Conservation (phyloP, 2,888 invertebrate genomes). For the Ophion ellenae region DNA sequence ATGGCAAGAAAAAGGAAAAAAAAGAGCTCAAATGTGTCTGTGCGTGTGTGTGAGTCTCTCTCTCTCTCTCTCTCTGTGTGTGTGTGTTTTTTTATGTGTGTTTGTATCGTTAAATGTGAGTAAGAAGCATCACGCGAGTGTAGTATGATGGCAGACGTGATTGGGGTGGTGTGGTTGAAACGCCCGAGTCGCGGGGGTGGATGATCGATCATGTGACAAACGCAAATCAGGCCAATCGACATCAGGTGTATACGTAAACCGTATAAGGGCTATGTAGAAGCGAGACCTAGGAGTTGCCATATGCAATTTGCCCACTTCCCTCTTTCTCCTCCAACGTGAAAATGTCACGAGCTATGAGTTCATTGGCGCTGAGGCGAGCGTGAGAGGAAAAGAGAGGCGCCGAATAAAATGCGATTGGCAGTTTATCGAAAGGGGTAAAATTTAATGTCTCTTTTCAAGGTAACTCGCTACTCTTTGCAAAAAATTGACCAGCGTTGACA, state of each 20-base stretch:
- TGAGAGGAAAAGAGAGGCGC: not conserved
- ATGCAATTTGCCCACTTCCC: not conserved
- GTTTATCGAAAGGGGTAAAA: conserved; percentile 2
- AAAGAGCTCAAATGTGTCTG: too few species aligned
- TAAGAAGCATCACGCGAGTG: conserved; percentile 50
- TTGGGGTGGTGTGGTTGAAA: conserved; percentile 57
- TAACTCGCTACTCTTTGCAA: too few species aligned
- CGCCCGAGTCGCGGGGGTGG: conserved; percentile 47
- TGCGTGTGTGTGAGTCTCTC: too few species aligned
- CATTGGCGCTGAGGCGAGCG: not conserved
- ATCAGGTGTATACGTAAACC: conserved; percentile 61
- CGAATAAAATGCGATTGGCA: conserved; percentile 69
- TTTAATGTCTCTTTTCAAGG: conserved; percentile 71
- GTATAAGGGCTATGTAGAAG: conserved; percentile 31
- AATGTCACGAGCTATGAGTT: not conserved
- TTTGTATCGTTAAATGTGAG: conserved; percentile 32
- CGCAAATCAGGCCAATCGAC: conserved; percentile 72
- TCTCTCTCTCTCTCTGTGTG: too few species aligned
- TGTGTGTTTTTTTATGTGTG: not conserved
- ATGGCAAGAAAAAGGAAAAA: too few species aligned
- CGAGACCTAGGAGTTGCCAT: not conserved
- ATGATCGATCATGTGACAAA: conserved; percentile 71
- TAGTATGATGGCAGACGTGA: conserved; percentile 58
- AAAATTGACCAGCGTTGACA: too few species aligned
- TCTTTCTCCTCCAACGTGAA: not conserved